Evolutionary conservation across 2,113 vertebrate genomes (phyloP).

Genomic region (Cyprinodon brontotheroides): DNA sequence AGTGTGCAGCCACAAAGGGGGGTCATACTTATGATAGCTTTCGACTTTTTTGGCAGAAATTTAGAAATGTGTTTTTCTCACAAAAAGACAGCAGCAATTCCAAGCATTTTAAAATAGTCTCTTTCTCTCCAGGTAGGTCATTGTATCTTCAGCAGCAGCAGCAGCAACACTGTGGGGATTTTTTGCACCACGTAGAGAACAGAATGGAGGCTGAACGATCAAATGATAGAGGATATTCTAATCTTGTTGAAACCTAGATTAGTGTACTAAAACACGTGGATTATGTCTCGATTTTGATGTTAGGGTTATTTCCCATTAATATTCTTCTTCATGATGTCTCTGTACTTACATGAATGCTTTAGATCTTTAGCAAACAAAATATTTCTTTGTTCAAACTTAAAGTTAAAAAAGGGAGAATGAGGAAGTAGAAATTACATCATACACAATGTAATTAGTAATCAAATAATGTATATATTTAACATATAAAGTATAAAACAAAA

Average conservation of each 20-base stretch:
- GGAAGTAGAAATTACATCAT: not conserved
- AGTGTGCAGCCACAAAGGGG: slow-evolving; percentile 5
- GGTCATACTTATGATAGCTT: not conserved
- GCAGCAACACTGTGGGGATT: slow-evolving; percentile 12
- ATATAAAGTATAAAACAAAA: too few relatives aligned
- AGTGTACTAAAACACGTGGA: not conserved
- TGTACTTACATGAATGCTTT: not conserved
- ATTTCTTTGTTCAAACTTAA: too few relatives aligned
- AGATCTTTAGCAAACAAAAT: not conserved
- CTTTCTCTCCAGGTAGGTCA: slow-evolving; percentile 28
- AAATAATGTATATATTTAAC: too few relatives aligned
- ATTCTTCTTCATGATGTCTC: too few relatives aligned
- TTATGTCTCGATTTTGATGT: not conserved
- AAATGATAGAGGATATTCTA: not conserved
- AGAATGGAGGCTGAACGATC: slow-evolving; percentile 8
- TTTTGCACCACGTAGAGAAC: slow-evolving; percentile 14
- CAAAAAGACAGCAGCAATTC: slow-evolving; percentile 3
- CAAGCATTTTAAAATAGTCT: slow-evolving; percentile 12
- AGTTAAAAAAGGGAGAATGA: not conserved
- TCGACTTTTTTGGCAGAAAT: not conserved
- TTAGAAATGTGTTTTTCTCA: slow-evolving; percentile 11
- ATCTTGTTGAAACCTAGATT: slow-evolving; percentile 2
- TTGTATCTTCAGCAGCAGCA: slow-evolving; percentile 16
- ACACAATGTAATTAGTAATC: not conserved
- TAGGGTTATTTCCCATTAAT: not conserved